Evolutionary conservation across 2,888 invertebrate genomes (phyloP).

Genomic region (Lobophora halterata): DNA sequence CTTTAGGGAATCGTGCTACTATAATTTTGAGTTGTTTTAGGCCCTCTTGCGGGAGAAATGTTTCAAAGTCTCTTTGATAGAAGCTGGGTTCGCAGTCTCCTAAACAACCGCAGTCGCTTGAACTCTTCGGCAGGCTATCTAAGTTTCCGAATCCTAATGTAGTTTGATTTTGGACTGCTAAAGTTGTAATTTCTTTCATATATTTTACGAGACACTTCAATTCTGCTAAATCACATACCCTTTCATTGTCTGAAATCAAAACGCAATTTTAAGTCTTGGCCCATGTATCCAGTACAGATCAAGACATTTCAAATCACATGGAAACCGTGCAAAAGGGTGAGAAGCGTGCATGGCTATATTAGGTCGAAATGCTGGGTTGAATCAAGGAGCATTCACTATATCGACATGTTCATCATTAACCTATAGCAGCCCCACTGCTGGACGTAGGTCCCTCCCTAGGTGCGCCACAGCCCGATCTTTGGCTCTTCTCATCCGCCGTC

Average conservation of each 20-base stretch:
- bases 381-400: too few species aligned
- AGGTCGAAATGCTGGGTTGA: too few species aligned
- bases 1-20: constrained; percentile 84
- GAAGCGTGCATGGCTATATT: too few species aligned
- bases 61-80: constrained; percentile 56
- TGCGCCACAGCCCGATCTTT: too few species aligned
- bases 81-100: constrained; percentile 61
- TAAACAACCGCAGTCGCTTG: constrained; percentile 60
- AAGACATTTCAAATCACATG: too few species aligned
- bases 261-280: too few species aligned
- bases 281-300: too few species aligned
- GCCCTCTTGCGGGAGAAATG: constrained; percentile 38
- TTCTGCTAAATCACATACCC: constrained; percentile 57
- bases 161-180: constrained; percentile 49
- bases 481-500: too few species aligned
- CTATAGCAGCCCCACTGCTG: too few species aligned
- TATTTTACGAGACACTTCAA: constrained; percentile 56
- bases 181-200: constrained; percentile 53
- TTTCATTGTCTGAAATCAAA: constrained; percentile 60
- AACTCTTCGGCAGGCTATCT: constrained; percentile 47
- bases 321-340: too few species aligned
- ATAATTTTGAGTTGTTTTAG: constrained; percentile 63
- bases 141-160: constrained; percentile 34
- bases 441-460: too few species aligned
- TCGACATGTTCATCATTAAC: too few species aligned